These are phyloP conservation scores for Leptura quadrifasciata DNA, from an alignment of 2,888 invertebrate species.

Conservation along the genomic window DNA sequence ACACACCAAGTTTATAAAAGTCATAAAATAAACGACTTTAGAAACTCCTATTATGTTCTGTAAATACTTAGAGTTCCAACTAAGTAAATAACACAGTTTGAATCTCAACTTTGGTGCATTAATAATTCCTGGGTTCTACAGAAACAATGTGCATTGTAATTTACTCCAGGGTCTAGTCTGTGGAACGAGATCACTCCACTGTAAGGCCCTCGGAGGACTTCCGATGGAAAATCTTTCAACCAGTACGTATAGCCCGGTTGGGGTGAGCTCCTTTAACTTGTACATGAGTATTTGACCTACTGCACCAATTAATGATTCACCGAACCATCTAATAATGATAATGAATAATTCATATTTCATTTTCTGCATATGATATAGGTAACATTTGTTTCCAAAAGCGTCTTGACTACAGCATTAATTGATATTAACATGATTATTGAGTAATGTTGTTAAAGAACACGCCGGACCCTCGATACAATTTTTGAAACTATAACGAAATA, in stretches of 20 bases:
- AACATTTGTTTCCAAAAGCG: no score
- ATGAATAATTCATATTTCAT: no score
- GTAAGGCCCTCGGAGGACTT: constrained; percentile 42
- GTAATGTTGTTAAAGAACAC: no score
- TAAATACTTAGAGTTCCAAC: background rate
- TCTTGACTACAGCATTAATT: no score
- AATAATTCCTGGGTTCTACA: background rate
- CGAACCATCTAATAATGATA: no score
- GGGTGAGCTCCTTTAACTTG: constrained; percentile 17
- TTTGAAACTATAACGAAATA: no score
- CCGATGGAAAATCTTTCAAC: constrained; percentile 33
- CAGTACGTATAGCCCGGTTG: constrained; percentile 8
- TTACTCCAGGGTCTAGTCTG: constrained; percentile 22
- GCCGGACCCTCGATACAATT: no score
- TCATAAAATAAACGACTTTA: background rate
- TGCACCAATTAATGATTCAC: background rate
- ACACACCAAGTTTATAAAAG: background rate
- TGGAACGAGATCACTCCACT: constrained; percentile 18
- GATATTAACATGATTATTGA: no score
- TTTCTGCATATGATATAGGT: no score
- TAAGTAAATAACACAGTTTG: constrained; percentile 11
- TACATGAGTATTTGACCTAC: constrained; percentile 13
- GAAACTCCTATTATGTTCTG: background rate
- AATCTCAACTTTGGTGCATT: constrained; percentile 14
- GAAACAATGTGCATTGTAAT: constrained; percentile 30